A percentile compares a stretch with the other conserved stretches of the same genome.
These are phyloP conservation scores for Drosophila cardini DNA, from an alignment of 1,140 invertebrate genomes.

Conservation along the genomic window DNA sequence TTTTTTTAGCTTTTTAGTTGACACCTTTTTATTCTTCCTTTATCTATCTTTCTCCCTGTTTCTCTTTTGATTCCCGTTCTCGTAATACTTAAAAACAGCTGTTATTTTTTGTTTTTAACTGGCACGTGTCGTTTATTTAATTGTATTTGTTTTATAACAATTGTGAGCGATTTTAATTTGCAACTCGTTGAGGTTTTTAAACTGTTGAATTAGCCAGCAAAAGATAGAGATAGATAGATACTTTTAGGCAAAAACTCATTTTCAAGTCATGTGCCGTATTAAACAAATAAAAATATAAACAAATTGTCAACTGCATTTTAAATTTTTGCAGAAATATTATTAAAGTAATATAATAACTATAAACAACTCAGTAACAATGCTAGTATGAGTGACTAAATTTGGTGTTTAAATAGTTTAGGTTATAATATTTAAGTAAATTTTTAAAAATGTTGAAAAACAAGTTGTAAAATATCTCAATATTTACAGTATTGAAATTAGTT, in stretches of 20 bases:
- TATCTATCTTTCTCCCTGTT: constrained; percentile 12
- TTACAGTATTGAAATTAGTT: not conserved
- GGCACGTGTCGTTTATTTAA: constrained; percentile 62
- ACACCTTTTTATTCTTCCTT: constrained; percentile 54
- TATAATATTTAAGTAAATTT: too few relatives aligned
- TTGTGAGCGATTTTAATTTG: constrained; percentile 61
- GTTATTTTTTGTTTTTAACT: constrained; percentile 30
- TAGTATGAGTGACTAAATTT: not conserved
- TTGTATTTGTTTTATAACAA: constrained; percentile 22
- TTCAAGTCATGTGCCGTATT: constrained; percentile 16
- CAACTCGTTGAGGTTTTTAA: constrained; percentile 59
- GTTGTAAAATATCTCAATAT: not conserved
- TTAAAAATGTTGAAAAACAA: not conserved
- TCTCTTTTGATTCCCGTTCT: constrained; percentile 39
- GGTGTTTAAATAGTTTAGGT: not conserved
- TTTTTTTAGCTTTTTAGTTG: constrained; percentile 50
- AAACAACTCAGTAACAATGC: not conserved
- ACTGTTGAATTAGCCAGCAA: not conserved
- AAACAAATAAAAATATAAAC: not conserved
- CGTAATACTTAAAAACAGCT: constrained; percentile 62
- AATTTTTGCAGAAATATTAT: too few relatives aligned
- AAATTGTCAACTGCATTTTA: constrained; percentile 25
- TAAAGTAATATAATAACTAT: too few relatives aligned
- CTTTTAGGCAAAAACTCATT: constrained; percentile 28
- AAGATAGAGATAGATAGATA: not conserved